These are phyloP conservation scores for Neomorphus geoffroyi DNA, from an alignment of 2,797 vertebrate species.

Conservation along the genomic window DNA sequence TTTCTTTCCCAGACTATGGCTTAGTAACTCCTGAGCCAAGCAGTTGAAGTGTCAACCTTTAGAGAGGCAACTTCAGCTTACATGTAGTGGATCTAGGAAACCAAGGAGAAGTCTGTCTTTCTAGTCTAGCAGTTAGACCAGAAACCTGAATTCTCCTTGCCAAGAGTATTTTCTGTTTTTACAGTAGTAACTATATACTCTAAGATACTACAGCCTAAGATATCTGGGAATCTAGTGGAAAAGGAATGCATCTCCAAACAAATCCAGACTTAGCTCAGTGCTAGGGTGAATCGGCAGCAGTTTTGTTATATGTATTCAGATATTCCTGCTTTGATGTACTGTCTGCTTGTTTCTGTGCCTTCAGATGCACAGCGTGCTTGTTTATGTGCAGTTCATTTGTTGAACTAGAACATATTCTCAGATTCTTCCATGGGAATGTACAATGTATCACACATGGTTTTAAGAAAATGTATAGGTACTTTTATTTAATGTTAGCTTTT, in stretches of 20 bases:
- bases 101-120: background rate
- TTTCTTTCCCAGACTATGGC: background rate
- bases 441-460: background rate
- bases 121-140: background rate
- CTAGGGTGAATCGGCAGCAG: background rate
- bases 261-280: background rate
- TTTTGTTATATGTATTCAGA: background rate
- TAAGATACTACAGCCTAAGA: too few species aligned
- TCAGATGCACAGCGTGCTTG: background rate
- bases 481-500: background rate
- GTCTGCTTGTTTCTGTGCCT: background rate
- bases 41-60: background rate
- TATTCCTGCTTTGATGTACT: background rate
- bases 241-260: background rate
- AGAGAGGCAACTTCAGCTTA: background rate
- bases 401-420: background rate
- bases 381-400: background rate
- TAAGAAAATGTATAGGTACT: background rate
- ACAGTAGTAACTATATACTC: background rate
- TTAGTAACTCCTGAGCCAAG: background rate
- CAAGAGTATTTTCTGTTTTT: background rate
- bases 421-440: background rate
- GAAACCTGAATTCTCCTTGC: background rate
- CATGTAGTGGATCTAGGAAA: background rate
- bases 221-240: background rate